A percentile compares a stretch with the other conserved stretches of the same genome.
phyloP scores from a whole-genome alignment of 92 coral and sea anemone genomes.

The Palythoa grandis region DNA sequence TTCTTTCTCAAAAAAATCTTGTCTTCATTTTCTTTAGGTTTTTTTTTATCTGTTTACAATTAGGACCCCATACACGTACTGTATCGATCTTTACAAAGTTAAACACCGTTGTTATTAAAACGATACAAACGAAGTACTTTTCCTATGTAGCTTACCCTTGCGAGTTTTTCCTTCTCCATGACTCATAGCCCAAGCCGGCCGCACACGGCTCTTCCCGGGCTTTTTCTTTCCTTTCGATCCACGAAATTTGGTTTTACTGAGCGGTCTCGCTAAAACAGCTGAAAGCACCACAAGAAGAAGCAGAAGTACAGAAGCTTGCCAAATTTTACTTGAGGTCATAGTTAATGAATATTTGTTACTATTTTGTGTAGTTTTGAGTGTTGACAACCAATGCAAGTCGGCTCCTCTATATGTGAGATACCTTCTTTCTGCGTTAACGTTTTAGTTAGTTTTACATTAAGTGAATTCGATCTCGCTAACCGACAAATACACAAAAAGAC shows the following conservation, averaged over 20 bases:
- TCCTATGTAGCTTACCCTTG: neutral
- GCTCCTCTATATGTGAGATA: neutral
- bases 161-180: constrained; percentile 13
- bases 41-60: neutral
- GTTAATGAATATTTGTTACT: neutral
- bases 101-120: neutral
- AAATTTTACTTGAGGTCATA: constrained; percentile 21
- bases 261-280: constrained; percentile 7
- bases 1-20: neutral
- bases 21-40: neutral
- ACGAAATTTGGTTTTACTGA: neutral
- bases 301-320: neutral
- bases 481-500: neutral
- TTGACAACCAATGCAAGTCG: neutral
- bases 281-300: neutral
- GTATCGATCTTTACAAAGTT: neutral
- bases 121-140: neutral
- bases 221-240: neutral
- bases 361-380: neutral
- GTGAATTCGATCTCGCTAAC: neutral
- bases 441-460: neutral
- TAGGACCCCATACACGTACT: neutral
- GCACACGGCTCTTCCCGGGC: neutral
- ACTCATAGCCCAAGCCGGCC: constrained; percentile 24
- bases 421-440: neutral